A percentile compares a stretch with the other conserved stretches of the same genome.
phyloP scores from a whole-genome alignment of 2,113 vertebrate species.

The Actinemys pallida region DNA sequence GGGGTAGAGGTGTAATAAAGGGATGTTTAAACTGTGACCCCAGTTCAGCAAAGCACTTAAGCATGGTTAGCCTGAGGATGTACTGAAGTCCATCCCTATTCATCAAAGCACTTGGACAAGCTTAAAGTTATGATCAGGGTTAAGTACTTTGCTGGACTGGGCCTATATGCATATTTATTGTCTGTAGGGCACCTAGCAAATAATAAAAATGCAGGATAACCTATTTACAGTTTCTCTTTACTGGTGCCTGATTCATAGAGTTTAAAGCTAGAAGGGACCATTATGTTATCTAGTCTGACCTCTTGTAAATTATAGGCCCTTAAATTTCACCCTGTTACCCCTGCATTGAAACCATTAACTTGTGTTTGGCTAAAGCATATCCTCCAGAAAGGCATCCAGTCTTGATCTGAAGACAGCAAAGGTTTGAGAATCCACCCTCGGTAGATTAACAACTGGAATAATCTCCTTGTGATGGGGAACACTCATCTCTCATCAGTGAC shows the following conservation, averaged over 20 bases:
- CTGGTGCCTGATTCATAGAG: background rate
- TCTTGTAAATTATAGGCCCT: too few relatives aligned
- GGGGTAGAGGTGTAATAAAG: background rate
- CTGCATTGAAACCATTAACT: too few relatives aligned
- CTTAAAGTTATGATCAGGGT: background rate
- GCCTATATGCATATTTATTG: background rate
- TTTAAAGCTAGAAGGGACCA: too few relatives aligned
- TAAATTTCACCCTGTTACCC: too few relatives aligned
- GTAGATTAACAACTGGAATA: too few relatives aligned
- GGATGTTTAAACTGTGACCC: background rate
- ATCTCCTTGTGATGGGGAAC: too few relatives aligned
- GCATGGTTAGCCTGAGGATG: background rate
- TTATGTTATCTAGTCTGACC: too few relatives aligned
- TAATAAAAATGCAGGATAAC: background rate
- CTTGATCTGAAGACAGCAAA: too few relatives aligned
- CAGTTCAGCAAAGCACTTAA: background rate
- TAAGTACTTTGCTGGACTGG: background rate
- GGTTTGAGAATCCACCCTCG: too few relatives aligned
- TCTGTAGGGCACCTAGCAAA: background rate
- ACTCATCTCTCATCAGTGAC: too few relatives aligned
- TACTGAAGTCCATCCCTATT: background rate
- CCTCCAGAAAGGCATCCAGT: too few relatives aligned
- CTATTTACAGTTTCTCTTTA: background rate
- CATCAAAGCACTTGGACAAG: background rate
- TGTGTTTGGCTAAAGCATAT: too few relatives aligned